Evolutionary conservation across 2,113 vertebrate species (phyloP).

Genomic region (Tetraodon nigroviridis): DNA sequence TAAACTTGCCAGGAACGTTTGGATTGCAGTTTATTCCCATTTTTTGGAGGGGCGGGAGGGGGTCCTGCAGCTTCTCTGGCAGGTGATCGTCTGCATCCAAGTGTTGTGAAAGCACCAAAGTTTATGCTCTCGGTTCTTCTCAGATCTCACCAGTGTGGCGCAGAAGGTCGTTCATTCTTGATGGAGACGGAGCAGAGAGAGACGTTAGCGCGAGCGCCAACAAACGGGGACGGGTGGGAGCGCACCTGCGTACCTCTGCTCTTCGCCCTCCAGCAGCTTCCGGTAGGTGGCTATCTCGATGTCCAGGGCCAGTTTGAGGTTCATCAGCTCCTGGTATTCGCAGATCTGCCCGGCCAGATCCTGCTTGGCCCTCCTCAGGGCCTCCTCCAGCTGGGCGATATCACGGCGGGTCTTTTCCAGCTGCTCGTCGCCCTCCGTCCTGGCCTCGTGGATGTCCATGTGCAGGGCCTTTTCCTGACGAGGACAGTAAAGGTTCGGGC

Average conservation of each 20-base stretch:
- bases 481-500: background rate
- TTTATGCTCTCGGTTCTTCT: no score
- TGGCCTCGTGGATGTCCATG: constrained; percentile 24
- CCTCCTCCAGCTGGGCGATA: constrained; percentile 61
- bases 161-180: constrained; percentile 46
- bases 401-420: constrained; percentile 28
- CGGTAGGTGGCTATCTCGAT: constrained; percentile 80
- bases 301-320: constrained; percentile 77
- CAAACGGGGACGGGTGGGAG: background rate
- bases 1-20: no score
- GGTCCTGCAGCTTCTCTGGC: constrained; percentile 9
- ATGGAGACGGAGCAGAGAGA: constrained; percentile 11
- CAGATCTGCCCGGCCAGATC: constrained; percentile 64
- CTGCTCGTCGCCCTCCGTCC: constrained; percentile 38
- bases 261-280: constrained; percentile 77
- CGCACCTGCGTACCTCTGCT: constrained; percentile 57
- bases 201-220: background rate
- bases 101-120: constrained; percentile 32
- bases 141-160: constrained; percentile 43
- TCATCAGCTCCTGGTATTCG: constrained; percentile 74
- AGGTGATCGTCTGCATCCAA: constrained; percentile 57
- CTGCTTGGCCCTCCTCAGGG: constrained; percentile 60
- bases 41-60: background rate
- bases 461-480: constrained; percentile 63
- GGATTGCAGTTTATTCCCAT: no score